phyloP scores from a whole-genome alignment of 2,888 invertebrate species.

The Tricholauxania praeusta region DNA sequence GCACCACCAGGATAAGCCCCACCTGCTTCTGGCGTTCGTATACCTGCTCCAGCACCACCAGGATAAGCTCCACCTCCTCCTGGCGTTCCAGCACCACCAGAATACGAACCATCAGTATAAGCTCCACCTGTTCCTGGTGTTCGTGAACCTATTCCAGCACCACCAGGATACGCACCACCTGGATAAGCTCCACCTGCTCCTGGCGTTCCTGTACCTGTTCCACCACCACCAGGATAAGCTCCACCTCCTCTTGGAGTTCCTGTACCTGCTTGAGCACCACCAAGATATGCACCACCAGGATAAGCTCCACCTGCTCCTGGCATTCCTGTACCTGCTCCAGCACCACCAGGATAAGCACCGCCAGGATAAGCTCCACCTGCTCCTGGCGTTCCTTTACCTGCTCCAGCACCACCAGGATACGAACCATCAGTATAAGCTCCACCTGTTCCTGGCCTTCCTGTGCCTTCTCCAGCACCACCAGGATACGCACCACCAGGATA shows the following conservation, averaged over 20 bases:
- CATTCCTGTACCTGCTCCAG: neutral
- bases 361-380: slow-evolving; percentile 23
- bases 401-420: slow-evolving; percentile 31
- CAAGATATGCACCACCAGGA: slow-evolving; percentile 16
- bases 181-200: slow-evolving; percentile 19
- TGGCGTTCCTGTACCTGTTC: slow-evolving; percentile 20
- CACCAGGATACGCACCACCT: slow-evolving; percentile 25
- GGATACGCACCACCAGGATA: slow-evolving; percentile 9
- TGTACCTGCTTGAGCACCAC: slow-evolving; percentile 28
- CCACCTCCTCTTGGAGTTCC: slow-evolving; percentile 34
- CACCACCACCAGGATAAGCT: slow-evolving; percentile 2
- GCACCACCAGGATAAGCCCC: slow-evolving; percentile 1
- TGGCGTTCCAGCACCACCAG: slow-evolving; percentile 28
- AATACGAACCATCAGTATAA: slow-evolving; percentile 34
- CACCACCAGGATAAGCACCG: slow-evolving; percentile 32
- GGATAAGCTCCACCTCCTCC: slow-evolving; percentile 25
- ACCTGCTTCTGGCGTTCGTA: neutral
- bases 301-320: neutral
- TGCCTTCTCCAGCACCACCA: slow-evolving; percentile 37
- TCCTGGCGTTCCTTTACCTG: no score
- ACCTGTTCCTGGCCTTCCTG: slow-evolving; percentile 36
- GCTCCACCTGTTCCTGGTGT: slow-evolving; percentile 35
- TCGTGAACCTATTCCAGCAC: slow-evolving; percentile 36
- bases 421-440: slow-evolving; percentile 36
- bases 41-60: slow-evolving; percentile 20